Base-by-base conservation (phyloP, 1,140 invertebrate genomes). In the Trichonephila clavipes region DNA sequence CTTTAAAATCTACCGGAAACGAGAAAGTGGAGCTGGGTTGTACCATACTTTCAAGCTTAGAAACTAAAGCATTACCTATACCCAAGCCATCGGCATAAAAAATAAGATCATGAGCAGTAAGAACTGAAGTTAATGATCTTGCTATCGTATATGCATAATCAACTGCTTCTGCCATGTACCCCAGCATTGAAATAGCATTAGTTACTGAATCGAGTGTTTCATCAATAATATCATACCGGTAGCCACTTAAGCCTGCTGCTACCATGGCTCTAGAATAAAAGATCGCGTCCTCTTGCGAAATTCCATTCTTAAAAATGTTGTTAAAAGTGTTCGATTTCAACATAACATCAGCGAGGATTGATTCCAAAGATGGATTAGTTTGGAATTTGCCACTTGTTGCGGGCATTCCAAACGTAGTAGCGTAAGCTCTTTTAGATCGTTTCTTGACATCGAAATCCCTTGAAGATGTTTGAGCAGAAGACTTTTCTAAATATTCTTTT, bases 61-160 rank as follows among this genome's bases (percentile, higher is more conserved):
- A 89, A 51, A 89, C 28, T 21, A 77, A 66, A 89, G 69, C 44
- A 77, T 72, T 89, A 7, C 88, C 88, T 72, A 89, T 89, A 34
- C 14, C 64, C 0, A 58, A 34, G 1, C 64, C 88, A 89, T 89
- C 16, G 1, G 88, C 66, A 58, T 24, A 89, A 14, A 66, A 12
- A 44, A 62, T 34, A 3, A 89, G 34, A 6, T 59, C 34, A 21
- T 18, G 69, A 24, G 19, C n/a, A 0, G 40, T 19, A 51, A 89
- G 44, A n/a, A 77, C 88, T 28, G 34, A 16, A 18, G 21, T n/a
- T 24, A 89, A 58, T 61, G 34, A n/a, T 24, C 58, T 72, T 3
- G 19, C 51, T 44, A 89, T 58, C 14, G 88, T 40, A 77, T 40
- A 24, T 40, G 88, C 88, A 44, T 72, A 89, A 59, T 89, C 88